Evolutionary conservation across 2,113 vertebrate genomes (phyloP), one percentile per base, ranked within the genome.

Genomic region (Mystacornis crossleyi): DNA sequence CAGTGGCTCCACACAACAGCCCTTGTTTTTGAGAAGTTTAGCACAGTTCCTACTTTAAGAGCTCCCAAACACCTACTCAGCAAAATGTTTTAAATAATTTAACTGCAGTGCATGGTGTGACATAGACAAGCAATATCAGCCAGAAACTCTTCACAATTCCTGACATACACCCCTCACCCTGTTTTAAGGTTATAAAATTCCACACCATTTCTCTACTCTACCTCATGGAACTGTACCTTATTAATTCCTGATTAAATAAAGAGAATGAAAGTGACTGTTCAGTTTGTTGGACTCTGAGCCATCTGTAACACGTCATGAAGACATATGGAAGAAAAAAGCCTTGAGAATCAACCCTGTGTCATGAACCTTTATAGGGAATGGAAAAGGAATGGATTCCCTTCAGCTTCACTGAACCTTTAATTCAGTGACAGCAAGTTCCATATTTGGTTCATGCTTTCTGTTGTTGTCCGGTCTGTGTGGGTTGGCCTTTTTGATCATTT

Each of bases 401-500:
- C 34, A 70, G 86, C 43, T 92, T 86, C 84, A 73, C 61, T 86
- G 47, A 66, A 89, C 65, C 24, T 66, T 88, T 36, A 86, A 38
- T 53, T 62, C 34, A 84, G 43, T 80, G 86, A 84, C 18, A 78
- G 38, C 54, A 57, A 78, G 38, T 61, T 86, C 80, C 79, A 81
- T 84, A 93, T 94, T 94, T 95, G 93, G 93, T 73, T 84, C 1
- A 2, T 72, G 60, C 70, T 94, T 81, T 93, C 90, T 93, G 55
- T 28, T 93, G 85, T 47, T 86, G 88, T 96, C 95, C n/a, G 33
- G 71, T 65, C 80, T 92, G 80, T 3, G 14, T 67, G 70, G 40
- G 64, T 55, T 70, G 36, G 79, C 85, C 80, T 93, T 94, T 95
- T 75, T 92, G 71, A 92, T 89, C 12, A 95, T 95, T 96, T 95